These are phyloP conservation scores for Cylloceria caligata DNA, from an alignment of 2,888 invertebrate genomes.

Conservation along the genomic window DNA sequence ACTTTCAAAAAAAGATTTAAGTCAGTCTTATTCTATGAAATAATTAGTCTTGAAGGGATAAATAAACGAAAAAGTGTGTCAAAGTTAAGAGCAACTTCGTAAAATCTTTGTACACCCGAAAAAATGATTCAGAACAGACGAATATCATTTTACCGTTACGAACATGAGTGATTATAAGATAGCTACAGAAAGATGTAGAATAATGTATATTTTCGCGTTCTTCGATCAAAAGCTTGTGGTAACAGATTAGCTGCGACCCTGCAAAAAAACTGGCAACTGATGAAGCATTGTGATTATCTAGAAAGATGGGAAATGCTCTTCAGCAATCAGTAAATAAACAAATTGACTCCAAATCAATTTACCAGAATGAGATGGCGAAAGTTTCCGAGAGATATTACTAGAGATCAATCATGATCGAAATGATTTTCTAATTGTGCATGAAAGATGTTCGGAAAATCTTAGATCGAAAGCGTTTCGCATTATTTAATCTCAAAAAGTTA, in stretches of 20 bases:
- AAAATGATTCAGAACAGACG: neutral
- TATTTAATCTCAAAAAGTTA: neutral
- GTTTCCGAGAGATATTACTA: neutral
- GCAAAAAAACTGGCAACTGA: neutral
- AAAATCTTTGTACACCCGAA: neutral
- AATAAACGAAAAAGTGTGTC: neutral
- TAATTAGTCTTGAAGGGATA: neutral
- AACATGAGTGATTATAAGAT: neutral
- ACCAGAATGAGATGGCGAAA: neutral
- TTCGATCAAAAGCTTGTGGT: neutral
- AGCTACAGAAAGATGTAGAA: neutral
- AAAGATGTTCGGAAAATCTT: neutral
- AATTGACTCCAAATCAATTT: neutral
- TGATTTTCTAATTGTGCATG: neutral
- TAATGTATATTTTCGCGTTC: neutral
- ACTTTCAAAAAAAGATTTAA: too few species aligned
- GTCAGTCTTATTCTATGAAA: neutral
- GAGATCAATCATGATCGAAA: conserved; percentile 6
- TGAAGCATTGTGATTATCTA: neutral
- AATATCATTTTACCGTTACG: neutral
- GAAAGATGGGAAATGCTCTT: too few species aligned
- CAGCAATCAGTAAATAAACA: neutral
- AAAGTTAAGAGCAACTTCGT: neutral
- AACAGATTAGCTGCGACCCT: neutral
- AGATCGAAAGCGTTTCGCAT: neutral